Conservation (phyloP, 2,888 invertebrate species). For the Drosophila anomalata region DNA sequence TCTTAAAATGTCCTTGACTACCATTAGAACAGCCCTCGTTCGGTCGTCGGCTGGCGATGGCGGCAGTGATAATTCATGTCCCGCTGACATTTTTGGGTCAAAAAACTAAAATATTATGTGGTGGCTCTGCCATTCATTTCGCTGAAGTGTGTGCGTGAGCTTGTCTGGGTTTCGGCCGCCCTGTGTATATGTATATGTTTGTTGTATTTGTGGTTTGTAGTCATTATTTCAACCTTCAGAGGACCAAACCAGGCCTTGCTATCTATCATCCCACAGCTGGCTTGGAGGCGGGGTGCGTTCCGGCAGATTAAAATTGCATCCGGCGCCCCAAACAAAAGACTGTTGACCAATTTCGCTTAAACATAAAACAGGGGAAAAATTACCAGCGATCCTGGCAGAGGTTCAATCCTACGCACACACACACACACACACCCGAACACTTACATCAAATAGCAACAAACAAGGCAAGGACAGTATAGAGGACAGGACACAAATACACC, state of each 20-base stretch:
- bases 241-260: slow-evolving; percentile 9
- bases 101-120: slow-evolving; percentile 77
- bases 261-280: slow-evolving; percentile 11
- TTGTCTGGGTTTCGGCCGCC: slow-evolving; percentile 10
- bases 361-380: slow-evolving; percentile 56
- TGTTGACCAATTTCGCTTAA: slow-evolving; percentile 61
- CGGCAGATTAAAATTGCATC: slow-evolving; percentile 78
- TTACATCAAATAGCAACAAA: slow-evolving; percentile 43
- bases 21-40: slow-evolving; percentile 34
- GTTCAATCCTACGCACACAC: slow-evolving; percentile 48
- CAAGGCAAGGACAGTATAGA: slow-evolving; percentile 3
- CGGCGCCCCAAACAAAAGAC: slow-evolving; percentile 75
- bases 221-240: slow-evolving; percentile 68
- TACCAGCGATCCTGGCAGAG: slow-evolving; percentile 47
- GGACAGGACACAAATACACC: not conserved
- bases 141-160: slow-evolving; percentile 36
- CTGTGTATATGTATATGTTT: slow-evolving; percentile 23
- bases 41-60: slow-evolving; percentile 34
- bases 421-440: slow-evolving; percentile 41
- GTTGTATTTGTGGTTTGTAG: slow-evolving; percentile 71
- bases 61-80: slow-evolving; percentile 78
- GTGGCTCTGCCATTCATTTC: slow-evolving; percentile 23
- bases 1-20: not conserved
- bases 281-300: slow-evolving; percentile 51
- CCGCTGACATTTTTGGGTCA: slow-evolving; percentile 81